Conservation (phyloP, 2,113 vertebrate species). For the Neotragus moschatus region DNA sequence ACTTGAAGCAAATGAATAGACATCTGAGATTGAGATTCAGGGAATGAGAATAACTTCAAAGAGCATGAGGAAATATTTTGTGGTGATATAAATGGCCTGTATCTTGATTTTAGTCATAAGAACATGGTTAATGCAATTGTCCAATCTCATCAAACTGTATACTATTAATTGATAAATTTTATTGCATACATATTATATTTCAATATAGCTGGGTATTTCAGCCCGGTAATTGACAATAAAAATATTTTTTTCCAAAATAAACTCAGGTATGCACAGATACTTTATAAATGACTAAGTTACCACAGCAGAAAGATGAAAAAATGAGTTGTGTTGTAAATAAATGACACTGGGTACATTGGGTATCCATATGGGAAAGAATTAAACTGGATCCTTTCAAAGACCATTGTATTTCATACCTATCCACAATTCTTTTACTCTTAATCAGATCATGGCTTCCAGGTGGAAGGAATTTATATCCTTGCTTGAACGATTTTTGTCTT, state of each 20-base stretch:
- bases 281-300: not conserved
- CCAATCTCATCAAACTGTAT: not conserved
- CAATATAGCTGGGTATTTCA: not conserved
- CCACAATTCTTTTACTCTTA: not conserved
- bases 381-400: not conserved
- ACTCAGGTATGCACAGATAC: not conserved
- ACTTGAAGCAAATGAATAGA: not conserved
- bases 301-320: not conserved
- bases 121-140: not conserved
- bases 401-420: not conserved
- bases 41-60: not conserved
- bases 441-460: not conserved
- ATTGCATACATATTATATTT: not conserved
- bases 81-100: not conserved
- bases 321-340: not conserved
- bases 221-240: not conserved
- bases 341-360: not conserved
- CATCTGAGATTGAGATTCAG: no score
- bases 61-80: not conserved
- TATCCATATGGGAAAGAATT: not conserved
- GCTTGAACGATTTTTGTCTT: not conserved
- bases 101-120: not conserved
- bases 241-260: not conserved
- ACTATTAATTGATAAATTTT: not conserved
- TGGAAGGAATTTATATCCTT: not conserved